These are phyloP conservation scores for Elgaria multicarinata DNA, from an alignment of 2,113 vertebrate species.

Conservation along the genomic window DNA sequence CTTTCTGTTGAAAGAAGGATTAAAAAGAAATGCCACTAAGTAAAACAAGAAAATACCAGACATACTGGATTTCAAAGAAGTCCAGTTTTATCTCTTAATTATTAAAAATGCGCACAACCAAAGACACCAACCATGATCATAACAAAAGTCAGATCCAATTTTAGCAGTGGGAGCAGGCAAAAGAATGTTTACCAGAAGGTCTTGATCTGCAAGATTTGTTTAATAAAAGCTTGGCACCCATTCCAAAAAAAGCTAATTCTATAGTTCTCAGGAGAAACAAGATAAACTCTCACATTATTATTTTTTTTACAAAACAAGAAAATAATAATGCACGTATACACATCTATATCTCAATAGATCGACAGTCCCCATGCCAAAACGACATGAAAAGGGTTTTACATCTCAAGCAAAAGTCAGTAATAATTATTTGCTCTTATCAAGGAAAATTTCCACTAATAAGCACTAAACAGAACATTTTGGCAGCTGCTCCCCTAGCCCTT, in stretches of 20 bases:
- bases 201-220: constrained; percentile 64
- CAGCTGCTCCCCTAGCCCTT: constrained; percentile 23
- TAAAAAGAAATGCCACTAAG: constrained; percentile 47
- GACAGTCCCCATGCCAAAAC: constrained; percentile 35
- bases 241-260: constrained; percentile 56
- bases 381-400: constrained; percentile 47
- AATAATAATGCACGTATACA: not conserved
- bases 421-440: constrained; percentile 58
- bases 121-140: constrained; percentile 49
- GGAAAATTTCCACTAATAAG: constrained; percentile 54
- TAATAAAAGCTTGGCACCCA: constrained; percentile 72
- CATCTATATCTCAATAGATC: constrained; percentile 48
- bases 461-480: constrained; percentile 58
- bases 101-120: constrained; percentile 62
- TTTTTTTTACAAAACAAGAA: constrained; percentile 61
- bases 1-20: constrained; percentile 58
- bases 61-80: constrained; percentile 30
- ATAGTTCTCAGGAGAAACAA: constrained; percentile 66
- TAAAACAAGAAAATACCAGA: constrained; percentile 62
- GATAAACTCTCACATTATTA: constrained; percentile 71
- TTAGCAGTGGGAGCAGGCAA: constrained; percentile 32
- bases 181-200: constrained; percentile 71
- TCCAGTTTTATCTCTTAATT: constrained; percentile 65
- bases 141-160: constrained; percentile 68
- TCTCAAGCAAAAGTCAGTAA: constrained; percentile 44